These are phyloP conservation scores for Magallana ariakensis DNA, from an alignment of 1,140 invertebrate species.

Conservation along the genomic window DNA sequence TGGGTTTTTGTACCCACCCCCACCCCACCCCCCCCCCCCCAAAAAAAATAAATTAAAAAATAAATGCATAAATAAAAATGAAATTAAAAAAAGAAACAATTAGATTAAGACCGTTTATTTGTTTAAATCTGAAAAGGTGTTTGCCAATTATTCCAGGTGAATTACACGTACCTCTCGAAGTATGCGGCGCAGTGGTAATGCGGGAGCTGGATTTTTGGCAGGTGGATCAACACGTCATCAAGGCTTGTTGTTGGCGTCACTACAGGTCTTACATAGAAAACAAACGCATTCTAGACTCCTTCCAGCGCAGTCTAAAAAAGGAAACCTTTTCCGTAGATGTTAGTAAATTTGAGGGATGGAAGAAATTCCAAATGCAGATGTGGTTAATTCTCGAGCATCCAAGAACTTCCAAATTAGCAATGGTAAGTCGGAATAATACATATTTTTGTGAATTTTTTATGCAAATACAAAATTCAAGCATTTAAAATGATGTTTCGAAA, in stretches of 20 bases:
- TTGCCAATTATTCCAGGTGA: constrained; percentile 72
- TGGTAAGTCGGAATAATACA: constrained; percentile 63
- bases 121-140: too few relatives aligned
- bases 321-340: constrained; percentile 70
- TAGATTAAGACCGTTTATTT: too few relatives aligned
- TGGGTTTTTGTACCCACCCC: too few relatives aligned
- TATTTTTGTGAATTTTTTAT: too few relatives aligned
- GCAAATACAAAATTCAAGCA: too few relatives aligned
- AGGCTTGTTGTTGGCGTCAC: constrained; percentile 77
- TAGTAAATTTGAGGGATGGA: constrained; percentile 69
- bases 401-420: constrained; percentile 71
- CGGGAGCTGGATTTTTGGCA: constrained; percentile 80
- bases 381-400: constrained; percentile 77
- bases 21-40: too few relatives aligned
- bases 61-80: too few relatives aligned
- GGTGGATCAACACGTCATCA: constrained; percentile 77
- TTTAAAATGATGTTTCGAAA: too few relatives aligned
- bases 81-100: too few relatives aligned
- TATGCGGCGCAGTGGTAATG: constrained; percentile 80
- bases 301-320: constrained; percentile 71
- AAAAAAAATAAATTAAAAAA: too few relatives aligned
- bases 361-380: constrained; percentile 71
- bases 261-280: constrained; percentile 77
- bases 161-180: constrained; percentile 80
- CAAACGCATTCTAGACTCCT: constrained; percentile 74